A percentile compares a stretch with the other conserved stretches of the same genome.
Evolutionary conservation across 1,140 invertebrate species (phyloP).

Genomic region (Drosophila melanogaster): DNA sequence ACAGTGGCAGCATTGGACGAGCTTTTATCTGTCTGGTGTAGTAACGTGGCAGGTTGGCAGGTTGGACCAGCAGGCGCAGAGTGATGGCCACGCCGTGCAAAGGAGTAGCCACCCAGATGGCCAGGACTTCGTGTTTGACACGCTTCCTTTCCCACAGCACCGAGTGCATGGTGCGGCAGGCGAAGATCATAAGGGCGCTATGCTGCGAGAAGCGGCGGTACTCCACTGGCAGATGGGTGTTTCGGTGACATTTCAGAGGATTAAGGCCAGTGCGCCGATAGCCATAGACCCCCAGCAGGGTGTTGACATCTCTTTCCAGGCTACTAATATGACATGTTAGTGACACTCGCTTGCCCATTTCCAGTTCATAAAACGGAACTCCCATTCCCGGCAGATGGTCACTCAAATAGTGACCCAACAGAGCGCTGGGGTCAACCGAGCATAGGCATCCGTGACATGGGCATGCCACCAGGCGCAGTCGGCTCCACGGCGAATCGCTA

Average conservation of each 20-base stretch:
- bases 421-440: slow-evolving; percentile 30
- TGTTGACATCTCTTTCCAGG: slow-evolving; percentile 41
- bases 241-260: slow-evolving; percentile 47
- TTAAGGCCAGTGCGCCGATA: slow-evolving; percentile 56
- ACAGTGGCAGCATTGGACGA: slow-evolving; percentile 15
- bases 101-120: slow-evolving; percentile 51
- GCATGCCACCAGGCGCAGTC: slow-evolving; percentile 32
- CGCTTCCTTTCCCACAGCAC: slow-evolving; percentile 47
- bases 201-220: slow-evolving; percentile 59
- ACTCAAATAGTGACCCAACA: slow-evolving; percentile 49
- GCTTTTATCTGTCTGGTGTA: slow-evolving; percentile 48
- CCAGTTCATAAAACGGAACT: slow-evolving; percentile 30
- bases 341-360: slow-evolving; percentile 7
- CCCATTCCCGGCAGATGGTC: slow-evolving; percentile 20
- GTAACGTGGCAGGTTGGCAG: slow-evolving; percentile 27
- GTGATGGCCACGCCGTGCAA: slow-evolving; percentile 34
- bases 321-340: slow-evolving; percentile 29
- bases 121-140: slow-evolving; percentile 46
- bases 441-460: slow-evolving; percentile 41
- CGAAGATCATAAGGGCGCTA: slow-evolving; percentile 47
- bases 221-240: slow-evolving; percentile 40
- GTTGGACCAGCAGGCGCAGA: slow-evolving; percentile 48
- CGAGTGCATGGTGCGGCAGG: slow-evolving; percentile 51
- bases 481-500: slow-evolving; percentile 44
- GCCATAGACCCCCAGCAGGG: slow-evolving; percentile 49